Conservation (phyloP, 2,797 vertebrate genomes). For the Sebastiscus albofasciatus region DNA sequence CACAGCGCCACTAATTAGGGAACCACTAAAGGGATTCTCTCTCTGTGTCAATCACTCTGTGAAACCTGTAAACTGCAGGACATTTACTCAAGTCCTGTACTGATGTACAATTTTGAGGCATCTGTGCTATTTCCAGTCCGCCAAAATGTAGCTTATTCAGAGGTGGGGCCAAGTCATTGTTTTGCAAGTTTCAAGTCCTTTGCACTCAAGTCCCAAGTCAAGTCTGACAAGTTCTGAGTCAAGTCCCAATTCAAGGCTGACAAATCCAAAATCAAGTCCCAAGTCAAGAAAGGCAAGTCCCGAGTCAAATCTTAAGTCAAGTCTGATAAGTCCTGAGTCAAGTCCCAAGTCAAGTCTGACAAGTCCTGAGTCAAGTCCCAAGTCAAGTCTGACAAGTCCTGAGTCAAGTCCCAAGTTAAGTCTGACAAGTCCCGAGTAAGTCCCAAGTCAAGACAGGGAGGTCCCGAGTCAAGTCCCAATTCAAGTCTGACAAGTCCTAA, state of each 20-base stretch:
- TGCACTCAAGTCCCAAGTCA: not conserved
- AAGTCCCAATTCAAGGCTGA: too few relatives aligned
- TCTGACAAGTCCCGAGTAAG: not conserved
- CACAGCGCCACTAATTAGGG: conserved; percentile 39
- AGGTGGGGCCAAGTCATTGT: not conserved
- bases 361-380: too few relatives aligned
- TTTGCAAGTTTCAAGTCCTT: too few relatives aligned
- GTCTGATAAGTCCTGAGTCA: too few relatives aligned
- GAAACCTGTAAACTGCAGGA: not conserved
- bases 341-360: too few relatives aligned
- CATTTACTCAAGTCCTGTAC: not conserved
- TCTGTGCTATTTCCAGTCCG: not conserved
- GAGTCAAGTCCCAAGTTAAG: not conserved
- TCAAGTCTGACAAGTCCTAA: not conserved
- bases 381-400: too few relatives aligned
- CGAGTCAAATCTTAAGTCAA: not conserved
- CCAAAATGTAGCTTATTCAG: not conserved
- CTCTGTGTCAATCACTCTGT: not conserved
- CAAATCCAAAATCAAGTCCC: too few relatives aligned
- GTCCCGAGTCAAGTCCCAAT: not conserved
- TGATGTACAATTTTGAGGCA: not conserved
- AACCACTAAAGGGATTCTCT: conserved; percentile 13
- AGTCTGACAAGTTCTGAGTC: too few relatives aligned
- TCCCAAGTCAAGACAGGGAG: too few relatives aligned
- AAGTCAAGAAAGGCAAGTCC: too few relatives aligned